phyloP scores from a whole-genome alignment of 2,113 vertebrate genomes.

The Grantiella picta region DNA sequence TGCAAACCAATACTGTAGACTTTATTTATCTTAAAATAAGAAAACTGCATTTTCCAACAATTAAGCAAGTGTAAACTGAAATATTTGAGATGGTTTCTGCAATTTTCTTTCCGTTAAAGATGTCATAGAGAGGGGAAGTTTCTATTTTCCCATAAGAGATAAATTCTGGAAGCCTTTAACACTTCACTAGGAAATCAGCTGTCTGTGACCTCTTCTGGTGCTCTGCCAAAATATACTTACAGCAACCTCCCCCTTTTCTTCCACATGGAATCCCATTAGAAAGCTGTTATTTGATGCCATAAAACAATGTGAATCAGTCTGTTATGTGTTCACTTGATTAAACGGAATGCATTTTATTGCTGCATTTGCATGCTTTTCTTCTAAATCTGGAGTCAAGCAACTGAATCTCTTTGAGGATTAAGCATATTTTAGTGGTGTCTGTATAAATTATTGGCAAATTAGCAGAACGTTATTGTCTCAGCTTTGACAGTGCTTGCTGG shows the following conservation, averaged over 20 bases:
- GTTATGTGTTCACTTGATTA: slow-evolving; percentile 65
- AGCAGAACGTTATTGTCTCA: background rate
- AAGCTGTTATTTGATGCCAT: slow-evolving; percentile 49
- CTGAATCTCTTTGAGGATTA: slow-evolving; percentile 62
- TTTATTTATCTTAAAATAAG: slow-evolving; percentile 30
- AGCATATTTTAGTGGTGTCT: slow-evolving; percentile 43
- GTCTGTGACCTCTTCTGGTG: slow-evolving; percentile 23
- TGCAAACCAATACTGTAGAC: background rate
- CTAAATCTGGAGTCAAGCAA: slow-evolving; percentile 51
- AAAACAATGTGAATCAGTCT: slow-evolving; percentile 52
- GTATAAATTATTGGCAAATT: slow-evolving; percentile 50
- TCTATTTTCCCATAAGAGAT: background rate
- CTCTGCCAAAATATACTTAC: slow-evolving; percentile 54
- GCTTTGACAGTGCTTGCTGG: background rate
- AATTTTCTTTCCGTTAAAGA: background rate
- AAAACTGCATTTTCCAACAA: background rate
- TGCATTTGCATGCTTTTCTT: slow-evolving; percentile 45
- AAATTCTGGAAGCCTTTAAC: slow-evolving; percentile 52
- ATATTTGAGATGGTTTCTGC: slow-evolving; percentile 11
- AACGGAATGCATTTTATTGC: slow-evolving; percentile 58
- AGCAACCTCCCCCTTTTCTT: slow-evolving; percentile 18
- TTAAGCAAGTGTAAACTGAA: background rate
- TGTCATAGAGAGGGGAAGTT: background rate
- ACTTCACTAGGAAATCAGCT: slow-evolving; percentile 33
- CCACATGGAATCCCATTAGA: slow-evolving; percentile 7